Conservation (phyloP, 1,140 invertebrate species). For the Cydia strobilella region DNA sequence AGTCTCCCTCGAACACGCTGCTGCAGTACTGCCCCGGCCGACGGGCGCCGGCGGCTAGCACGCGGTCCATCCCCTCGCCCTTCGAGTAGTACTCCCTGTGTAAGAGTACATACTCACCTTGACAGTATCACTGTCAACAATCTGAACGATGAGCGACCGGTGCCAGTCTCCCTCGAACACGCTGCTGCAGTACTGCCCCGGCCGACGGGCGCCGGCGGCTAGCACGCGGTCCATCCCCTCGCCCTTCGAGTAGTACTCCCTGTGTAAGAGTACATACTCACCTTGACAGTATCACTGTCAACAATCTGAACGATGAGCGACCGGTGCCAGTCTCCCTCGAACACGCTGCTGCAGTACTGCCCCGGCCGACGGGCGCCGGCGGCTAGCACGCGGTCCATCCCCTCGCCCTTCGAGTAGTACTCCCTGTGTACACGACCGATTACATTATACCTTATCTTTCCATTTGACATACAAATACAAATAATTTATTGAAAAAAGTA, state of each 20-base stretch:
- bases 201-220: constrained; percentile 56
- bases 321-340: constrained; percentile 67
- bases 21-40: no score
- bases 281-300: constrained; percentile 65
- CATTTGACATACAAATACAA: no score
- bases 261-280: constrained; percentile 39
- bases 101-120: constrained; percentile 44
- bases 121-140: constrained; percentile 60
- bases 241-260: constrained; percentile 51
- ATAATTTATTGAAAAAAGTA: no score
- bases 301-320: constrained; percentile 58
- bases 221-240: constrained; percentile 47
- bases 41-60: no score
- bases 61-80: no score
- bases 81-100: constrained; percentile 50
- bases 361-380: constrained; percentile 58
- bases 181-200: constrained; percentile 60
- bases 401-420: constrained; percentile 51
- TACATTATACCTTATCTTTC: no score
- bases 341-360: constrained; percentile 59
- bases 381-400: constrained; percentile 48
- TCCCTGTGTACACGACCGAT: constrained; percentile 37
- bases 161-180: constrained; percentile 66
- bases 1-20: no score
- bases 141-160: constrained; percentile 60